phyloP scores from a whole-genome alignment of 2,888 invertebrate species.

The Camptogramma bilineatum region DNA sequence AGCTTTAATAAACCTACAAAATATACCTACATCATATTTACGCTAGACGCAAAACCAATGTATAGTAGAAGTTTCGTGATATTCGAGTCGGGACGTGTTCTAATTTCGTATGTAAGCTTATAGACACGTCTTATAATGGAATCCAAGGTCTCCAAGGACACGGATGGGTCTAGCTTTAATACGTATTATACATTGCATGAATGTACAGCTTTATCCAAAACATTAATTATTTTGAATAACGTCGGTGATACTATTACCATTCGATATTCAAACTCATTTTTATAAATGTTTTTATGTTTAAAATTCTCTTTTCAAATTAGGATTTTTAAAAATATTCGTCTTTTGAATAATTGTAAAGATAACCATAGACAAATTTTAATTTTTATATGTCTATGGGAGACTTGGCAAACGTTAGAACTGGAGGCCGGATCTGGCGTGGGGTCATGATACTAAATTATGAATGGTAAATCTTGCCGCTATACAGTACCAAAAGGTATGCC shows the following conservation, averaged over 20 bases:
- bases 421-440: slow-evolving; percentile 32
- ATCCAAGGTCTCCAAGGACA: slow-evolving; percentile 11
- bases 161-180: neutral
- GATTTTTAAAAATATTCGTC: neutral
- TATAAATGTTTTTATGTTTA: too few relatives aligned
- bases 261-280: too few relatives aligned
- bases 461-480: slow-evolving; percentile 46
- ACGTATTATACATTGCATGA: neutral
- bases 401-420: slow-evolving; percentile 35
- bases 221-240: neutral
- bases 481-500: slow-evolving; percentile 46
- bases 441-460: slow-evolving; percentile 52
- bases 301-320: too few relatives aligned
- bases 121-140: slow-evolving; percentile 8
- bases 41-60: neutral
- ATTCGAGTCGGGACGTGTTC: slow-evolving; percentile 6
- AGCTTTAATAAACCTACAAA: neutral
- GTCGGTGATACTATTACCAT: neutral
- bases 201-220: neutral
- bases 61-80: neutral
- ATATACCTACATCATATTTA: neutral
- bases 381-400: neutral
- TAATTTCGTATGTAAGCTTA: slow-evolving; percentile 4
- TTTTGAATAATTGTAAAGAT: neutral
- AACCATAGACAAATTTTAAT: neutral